Percentiles rank a stretch among this genome's conserved stretches.
These are phyloP conservation scores for Trachelus tabidus DNA, from an alignment of 2,888 invertebrate species.

Conservation along the genomic window DNA sequence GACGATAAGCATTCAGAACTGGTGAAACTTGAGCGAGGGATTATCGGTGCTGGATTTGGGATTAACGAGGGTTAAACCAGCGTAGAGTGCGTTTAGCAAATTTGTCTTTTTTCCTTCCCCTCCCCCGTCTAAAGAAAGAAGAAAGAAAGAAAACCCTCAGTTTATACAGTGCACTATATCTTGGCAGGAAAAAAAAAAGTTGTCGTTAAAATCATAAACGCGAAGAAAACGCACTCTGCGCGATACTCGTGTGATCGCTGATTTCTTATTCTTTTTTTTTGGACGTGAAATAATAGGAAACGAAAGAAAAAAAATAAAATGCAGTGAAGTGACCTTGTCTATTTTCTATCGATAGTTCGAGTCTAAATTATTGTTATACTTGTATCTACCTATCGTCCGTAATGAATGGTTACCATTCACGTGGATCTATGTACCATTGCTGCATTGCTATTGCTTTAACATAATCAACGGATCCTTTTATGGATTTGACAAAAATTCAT, in stretches of 20 bases:
- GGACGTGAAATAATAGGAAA: slow-evolving; percentile 16
- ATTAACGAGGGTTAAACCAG: not conserved
- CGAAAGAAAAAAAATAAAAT: slow-evolving; percentile 41
- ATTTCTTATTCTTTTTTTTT: not conserved
- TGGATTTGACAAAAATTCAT: slow-evolving; percentile 18
- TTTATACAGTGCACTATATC: not conserved
- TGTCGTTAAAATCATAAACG: not conserved
- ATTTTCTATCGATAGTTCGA: slow-evolving; percentile 61
- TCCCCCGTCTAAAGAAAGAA: not conserved
- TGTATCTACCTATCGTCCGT: slow-evolving; percentile 56
- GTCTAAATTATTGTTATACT: slow-evolving; percentile 60
- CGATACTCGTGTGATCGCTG: not conserved
- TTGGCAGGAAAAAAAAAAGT: not conserved
- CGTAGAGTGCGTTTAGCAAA: not conserved
- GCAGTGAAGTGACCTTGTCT: slow-evolving; percentile 60
- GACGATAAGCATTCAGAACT: not conserved
- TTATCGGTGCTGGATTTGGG: not conserved
- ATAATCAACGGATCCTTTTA: slow-evolving; percentile 30
- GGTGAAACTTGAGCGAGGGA: not conserved
- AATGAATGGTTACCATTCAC: slow-evolving; percentile 51
- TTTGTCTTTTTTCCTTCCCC: not conserved
- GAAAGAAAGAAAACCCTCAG: not conserved
- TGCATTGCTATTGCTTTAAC: slow-evolving; percentile 46
- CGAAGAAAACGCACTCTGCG: not conserved
- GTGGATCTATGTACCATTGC: slow-evolving; percentile 45